Percentiles rank a stretch among this genome's conserved stretches.
These are phyloP conservation scores for Marronus borbonicus DNA, from an alignment of 2,888 invertebrate species.

Conservation along the genomic window DNA sequence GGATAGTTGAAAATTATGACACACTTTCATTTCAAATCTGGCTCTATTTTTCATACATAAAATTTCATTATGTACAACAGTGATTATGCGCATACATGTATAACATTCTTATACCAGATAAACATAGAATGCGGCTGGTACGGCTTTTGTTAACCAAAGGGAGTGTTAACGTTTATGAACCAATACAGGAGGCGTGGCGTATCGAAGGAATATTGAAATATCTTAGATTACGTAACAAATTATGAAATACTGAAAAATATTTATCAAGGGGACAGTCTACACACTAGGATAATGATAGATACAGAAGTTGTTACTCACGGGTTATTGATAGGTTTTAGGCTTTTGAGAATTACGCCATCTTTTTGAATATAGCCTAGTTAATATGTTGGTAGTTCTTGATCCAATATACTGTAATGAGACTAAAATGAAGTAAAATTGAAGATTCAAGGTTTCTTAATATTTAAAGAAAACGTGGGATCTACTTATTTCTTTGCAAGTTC, in stretches of 20 bases:
- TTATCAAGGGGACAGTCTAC: not conserved
- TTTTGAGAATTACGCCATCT: too few species aligned
- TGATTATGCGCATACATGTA: not conserved
- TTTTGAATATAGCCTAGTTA: too few species aligned
- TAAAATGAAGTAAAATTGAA: too few species aligned
- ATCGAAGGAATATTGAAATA: slow-evolving; percentile 35
- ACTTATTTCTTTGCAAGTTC: too few species aligned
- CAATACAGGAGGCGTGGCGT: slow-evolving; percentile 13
- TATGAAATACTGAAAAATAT: not conserved
- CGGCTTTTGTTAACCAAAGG: not conserved
- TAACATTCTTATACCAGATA: slow-evolving; percentile 12
- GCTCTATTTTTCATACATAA: slow-evolving; percentile 35
- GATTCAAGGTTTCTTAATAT: too few species aligned
- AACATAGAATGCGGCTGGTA: not conserved
- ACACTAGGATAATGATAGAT: too few species aligned
- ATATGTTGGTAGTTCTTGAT: too few species aligned
- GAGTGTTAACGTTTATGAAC: slow-evolving; percentile 31
- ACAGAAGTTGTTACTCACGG: too few species aligned
- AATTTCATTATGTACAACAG: slow-evolving; percentile 17
- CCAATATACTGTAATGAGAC: too few species aligned
- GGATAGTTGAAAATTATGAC: slow-evolving; percentile 16
- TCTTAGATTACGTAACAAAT: slow-evolving; percentile 17
- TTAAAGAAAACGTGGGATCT: too few species aligned
- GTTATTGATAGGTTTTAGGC: too few species aligned
- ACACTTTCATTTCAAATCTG: slow-evolving; percentile 9